Evolutionary conservation across 53 echinoderm and acorn worm species (phyloP).

Genomic region (Mesocentrotus franciscanus): DNA sequence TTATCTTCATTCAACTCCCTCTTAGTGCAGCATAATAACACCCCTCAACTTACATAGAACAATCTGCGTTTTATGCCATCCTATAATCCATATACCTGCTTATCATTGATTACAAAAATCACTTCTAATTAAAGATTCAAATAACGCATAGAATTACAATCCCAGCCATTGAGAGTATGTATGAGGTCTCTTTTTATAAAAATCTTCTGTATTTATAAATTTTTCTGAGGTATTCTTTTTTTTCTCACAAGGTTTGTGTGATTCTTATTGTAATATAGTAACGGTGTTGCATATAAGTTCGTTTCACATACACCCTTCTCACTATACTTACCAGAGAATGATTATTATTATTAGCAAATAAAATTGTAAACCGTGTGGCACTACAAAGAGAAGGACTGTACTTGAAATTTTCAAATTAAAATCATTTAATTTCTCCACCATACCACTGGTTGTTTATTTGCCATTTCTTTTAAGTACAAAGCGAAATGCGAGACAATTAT

Average conservation of each 20-base stretch:
- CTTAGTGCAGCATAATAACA: constrained; percentile 49
- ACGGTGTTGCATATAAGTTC: constrained; percentile 28
- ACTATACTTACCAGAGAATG: not conserved
- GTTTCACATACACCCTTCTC: not conserved
- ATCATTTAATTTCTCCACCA: not conserved
- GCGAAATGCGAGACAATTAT: not conserved
- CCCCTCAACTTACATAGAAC: not conserved
- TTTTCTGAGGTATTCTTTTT: constrained; percentile 3
- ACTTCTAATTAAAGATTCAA: constrained; percentile 10
- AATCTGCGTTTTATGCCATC: constrained; percentile 9
- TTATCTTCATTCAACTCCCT: constrained; percentile 53
- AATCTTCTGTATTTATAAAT: not conserved
- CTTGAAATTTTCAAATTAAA: not conserved
- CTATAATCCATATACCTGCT: constrained; percentile 38
- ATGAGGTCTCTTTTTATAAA: constrained; percentile 12
- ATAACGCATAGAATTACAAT: constrained; percentile 10
- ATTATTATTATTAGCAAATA: not conserved
- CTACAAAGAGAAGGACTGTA: not conserved
- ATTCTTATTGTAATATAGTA: constrained; percentile 1
- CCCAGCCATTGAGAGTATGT: constrained; percentile 23
- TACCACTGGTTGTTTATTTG: not conserved
- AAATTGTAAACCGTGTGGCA: not conserved
- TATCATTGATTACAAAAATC: constrained; percentile 31
- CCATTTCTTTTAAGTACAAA: not conserved
- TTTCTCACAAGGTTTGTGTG: constrained; percentile 28